Percentiles rank a stretch among this genome's conserved stretches.
Evolutionary conservation across 2,888 invertebrate genomes (phyloP).

Genomic region (Drosophila borealis): DNA sequence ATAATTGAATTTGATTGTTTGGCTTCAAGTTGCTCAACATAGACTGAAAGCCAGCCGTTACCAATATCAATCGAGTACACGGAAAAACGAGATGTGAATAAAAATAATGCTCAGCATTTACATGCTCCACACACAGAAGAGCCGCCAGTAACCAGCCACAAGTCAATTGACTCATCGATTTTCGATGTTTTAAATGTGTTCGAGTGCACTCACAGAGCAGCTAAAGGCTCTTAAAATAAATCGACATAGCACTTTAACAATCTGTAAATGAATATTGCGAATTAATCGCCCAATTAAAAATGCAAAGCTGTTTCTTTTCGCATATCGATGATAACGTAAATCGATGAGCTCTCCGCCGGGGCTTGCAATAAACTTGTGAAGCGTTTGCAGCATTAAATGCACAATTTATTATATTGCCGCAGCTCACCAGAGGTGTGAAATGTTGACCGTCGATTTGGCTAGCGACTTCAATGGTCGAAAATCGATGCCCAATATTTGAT

Average conservation of each 20-base stretch:
- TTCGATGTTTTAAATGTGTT: slow-evolving; percentile 52
- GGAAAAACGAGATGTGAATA: slow-evolving; percentile 16
- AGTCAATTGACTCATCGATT: slow-evolving; percentile 59
- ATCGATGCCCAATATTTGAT: slow-evolving; percentile 38
- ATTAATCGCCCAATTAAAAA: slow-evolving; percentile 3
- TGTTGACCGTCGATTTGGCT: neutral
- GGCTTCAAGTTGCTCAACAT: slow-evolving; percentile 44
- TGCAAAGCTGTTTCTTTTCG: neutral
- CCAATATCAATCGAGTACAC: slow-evolving; percentile 21
- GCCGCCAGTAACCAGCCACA: neutral
- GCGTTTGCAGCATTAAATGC: slow-evolving; percentile 1
- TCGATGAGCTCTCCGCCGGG: slow-evolving; percentile 3
- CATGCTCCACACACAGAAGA: slow-evolving; percentile 2
- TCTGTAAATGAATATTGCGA: neutral
- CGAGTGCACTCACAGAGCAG: neutral
- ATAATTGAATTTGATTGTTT: slow-evolving; percentile 74
- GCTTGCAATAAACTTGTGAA: neutral
- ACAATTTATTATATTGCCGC: slow-evolving; percentile 6
- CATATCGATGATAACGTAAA: neutral
- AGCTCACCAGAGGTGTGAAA: neutral
- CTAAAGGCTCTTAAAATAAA: too few relatives aligned
- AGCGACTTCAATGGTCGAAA: slow-evolving; percentile 16
- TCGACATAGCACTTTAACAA: neutral
- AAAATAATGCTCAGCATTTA: slow-evolving; percentile 24
- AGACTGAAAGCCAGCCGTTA: slow-evolving; percentile 9